Evolutionary conservation across 2,888 invertebrate genomes (phyloP).

Genomic region (Ormyrus pomaceus): DNA sequence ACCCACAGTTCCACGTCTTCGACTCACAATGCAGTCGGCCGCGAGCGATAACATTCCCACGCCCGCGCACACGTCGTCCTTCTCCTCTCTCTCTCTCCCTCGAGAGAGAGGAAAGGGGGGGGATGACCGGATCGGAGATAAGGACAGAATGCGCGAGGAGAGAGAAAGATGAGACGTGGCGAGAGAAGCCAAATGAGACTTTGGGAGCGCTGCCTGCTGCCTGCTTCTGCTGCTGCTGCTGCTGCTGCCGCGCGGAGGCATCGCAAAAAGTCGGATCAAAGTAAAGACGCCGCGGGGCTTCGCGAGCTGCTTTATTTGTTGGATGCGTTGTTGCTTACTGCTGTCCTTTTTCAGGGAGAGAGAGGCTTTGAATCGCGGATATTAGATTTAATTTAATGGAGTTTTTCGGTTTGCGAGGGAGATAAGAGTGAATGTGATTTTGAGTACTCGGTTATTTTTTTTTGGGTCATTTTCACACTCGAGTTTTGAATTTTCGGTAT

Average conservation of each 20-base stretch:
- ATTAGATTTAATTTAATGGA: constrained; percentile 55
- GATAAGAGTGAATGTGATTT: constrained; percentile 45
- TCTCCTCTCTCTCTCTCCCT: constrained; percentile 11
- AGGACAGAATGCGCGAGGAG: constrained; percentile 50
- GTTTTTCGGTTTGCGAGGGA: constrained; percentile 45
- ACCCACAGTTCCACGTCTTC: too few species aligned
- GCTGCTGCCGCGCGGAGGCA: constrained; percentile 41
- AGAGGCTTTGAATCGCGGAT: constrained; percentile 28
- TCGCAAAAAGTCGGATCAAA: constrained; percentile 58
- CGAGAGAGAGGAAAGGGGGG: constrained; percentile 23
- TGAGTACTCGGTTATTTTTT: neutral
- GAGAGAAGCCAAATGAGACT: constrained; percentile 53
- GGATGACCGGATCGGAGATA: constrained; percentile 47
- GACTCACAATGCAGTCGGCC: constrained; percentile 37
- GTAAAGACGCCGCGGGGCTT: constrained; percentile 53
- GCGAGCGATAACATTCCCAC: constrained; percentile 70
- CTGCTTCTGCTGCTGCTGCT: neutral
- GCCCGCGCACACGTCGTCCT: constrained; percentile 59
- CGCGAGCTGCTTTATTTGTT: constrained; percentile 41
- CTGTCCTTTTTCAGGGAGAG: neutral
- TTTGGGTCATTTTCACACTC: neutral
- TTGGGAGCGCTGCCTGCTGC: constrained; percentile 48
- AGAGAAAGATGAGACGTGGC: constrained; percentile 46
- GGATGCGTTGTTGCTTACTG: neutral
- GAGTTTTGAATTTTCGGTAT: constrained; percentile 13